phyloP scores from a whole-genome alignment of 2,113 vertebrate species.

The Brachyhypopomus gauderio region DNA sequence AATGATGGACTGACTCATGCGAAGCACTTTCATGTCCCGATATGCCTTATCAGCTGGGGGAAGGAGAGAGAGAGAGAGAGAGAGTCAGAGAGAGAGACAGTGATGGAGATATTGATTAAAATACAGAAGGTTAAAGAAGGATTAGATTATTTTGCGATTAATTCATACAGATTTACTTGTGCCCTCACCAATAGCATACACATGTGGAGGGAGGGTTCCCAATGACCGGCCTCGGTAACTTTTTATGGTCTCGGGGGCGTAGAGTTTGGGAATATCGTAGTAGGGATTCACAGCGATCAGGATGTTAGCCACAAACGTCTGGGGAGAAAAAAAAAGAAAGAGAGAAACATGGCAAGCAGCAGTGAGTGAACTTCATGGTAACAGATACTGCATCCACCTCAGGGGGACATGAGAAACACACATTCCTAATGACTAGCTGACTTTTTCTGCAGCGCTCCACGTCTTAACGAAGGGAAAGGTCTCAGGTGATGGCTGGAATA shows the following conservation, averaged over 20 bases:
- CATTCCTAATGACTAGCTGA: neutral
- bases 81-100: neutral
- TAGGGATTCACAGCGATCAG: slow-evolving; percentile 98
- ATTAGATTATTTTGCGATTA: neutral
- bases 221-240: slow-evolving; percentile 90
- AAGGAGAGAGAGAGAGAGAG: slow-evolving; percentile 19
- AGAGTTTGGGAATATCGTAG: slow-evolving; percentile 93
- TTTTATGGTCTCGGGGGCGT: slow-evolving; percentile 87
- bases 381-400: neutral
- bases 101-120: neutral
- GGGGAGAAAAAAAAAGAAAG: slow-evolving; percentile 58
- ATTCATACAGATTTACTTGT: neutral
- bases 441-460: neutral
- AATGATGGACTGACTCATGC: slow-evolving; percentile 98
- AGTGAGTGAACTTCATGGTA: neutral
- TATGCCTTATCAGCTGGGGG: slow-evolving; percentile 92
- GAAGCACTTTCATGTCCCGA: slow-evolving; percentile 97
- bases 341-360: neutral
- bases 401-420: neutral
- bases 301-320: slow-evolving; percentile 98
- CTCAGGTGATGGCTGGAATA: neutral
- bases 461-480: neutral
- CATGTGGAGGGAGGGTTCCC: slow-evolving; percentile 92
- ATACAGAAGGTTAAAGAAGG: neutral
- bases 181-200: slow-evolving; percentile 90